phyloP scores from a whole-genome alignment of 92 coral and sea anemone genomes.

The Paragorgia papillata region DNA sequence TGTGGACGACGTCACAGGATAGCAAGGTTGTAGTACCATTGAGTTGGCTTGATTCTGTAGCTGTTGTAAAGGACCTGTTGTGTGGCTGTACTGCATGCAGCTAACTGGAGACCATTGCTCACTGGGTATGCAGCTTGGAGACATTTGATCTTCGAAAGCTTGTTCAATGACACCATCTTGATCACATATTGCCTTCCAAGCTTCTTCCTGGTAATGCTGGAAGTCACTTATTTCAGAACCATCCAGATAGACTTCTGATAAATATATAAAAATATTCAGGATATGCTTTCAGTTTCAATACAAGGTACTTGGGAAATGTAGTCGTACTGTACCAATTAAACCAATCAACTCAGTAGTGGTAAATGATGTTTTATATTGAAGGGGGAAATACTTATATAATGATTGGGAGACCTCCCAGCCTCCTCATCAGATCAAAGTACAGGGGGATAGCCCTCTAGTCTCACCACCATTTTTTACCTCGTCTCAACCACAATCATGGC shows the following conservation, averaged over 20 bases:
- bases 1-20: slow-evolving; percentile 12
- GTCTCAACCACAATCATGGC: too few species aligned
- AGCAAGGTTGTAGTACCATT: slow-evolving; percentile 10
- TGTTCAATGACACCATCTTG: not conserved
- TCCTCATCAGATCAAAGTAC: too few species aligned
- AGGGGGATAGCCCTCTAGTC: too few species aligned
- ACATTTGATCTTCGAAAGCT: not conserved
- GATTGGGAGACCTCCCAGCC: too few species aligned
- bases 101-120: slow-evolving; percentile 1
- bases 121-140: not conserved
- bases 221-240: not conserved
- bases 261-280: not conserved
- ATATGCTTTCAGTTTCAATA: too few species aligned
- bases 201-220: slow-evolving; percentile 35
- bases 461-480: too few species aligned
- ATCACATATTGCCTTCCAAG: slow-evolving; percentile 19
- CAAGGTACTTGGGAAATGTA: too few species aligned
- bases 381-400: too few species aligned
- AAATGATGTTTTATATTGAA: too few species aligned
- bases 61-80: not conserved
- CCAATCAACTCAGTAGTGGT: too few species aligned
- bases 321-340: too few species aligned
- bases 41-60: not conserved
- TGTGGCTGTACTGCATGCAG: not conserved
- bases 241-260: not conserved